A percentile compares a stretch with the other conserved stretches of the same genome.
Conservation (phyloP, 2,888 invertebrate species). For the Rhagium mordax region DNA sequence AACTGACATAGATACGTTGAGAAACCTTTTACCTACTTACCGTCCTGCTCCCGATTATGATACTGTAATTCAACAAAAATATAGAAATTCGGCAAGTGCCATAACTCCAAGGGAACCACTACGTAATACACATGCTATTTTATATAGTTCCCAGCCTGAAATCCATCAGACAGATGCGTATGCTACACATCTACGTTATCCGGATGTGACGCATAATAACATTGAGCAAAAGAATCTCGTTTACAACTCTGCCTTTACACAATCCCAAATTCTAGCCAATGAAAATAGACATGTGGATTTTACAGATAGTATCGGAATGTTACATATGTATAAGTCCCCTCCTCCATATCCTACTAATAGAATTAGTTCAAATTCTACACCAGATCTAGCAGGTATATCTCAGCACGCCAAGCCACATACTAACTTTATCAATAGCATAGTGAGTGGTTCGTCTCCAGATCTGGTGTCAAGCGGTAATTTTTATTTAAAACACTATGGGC, state of each 20-base stretch:
- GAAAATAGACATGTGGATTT: slow-evolving; percentile 62
- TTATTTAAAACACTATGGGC: slow-evolving; percentile 69
- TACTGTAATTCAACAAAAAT: slow-evolving; percentile 91
- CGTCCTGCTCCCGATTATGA: slow-evolving; percentile 96
- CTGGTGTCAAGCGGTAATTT: slow-evolving; percentile 82
- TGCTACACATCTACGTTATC: slow-evolving; percentile 72
- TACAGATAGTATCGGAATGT: slow-evolving; percentile 72
- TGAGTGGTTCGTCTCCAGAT: slow-evolving; percentile 85
- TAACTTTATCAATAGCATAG: slow-evolving; percentile 70
- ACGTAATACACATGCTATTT: slow-evolving; percentile 65
- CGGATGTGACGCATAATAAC: slow-evolving; percentile 77
- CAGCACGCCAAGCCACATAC: slow-evolving; percentile 69
- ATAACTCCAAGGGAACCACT: slow-evolving; percentile 57
- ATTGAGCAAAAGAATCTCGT: slow-evolving; percentile 63
- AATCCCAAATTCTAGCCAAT: slow-evolving; percentile 58
- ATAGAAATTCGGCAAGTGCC: slow-evolving; percentile 75
- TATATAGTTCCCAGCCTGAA: slow-evolving; percentile 83
- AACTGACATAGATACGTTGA: slow-evolving; percentile 72
- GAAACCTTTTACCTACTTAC: slow-evolving; percentile 87
- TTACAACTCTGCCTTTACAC: slow-evolving; percentile 55
- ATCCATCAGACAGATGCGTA: slow-evolving; percentile 74
- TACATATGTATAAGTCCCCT: slow-evolving; percentile 86
- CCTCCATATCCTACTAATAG: slow-evolving; percentile 87
- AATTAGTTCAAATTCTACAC: slow-evolving; percentile 87
- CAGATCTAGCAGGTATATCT: slow-evolving; percentile 84